Evolutionary conservation across 2,888 invertebrate genomes (phyloP).

Genomic region (Drosophila antonietae): DNA sequence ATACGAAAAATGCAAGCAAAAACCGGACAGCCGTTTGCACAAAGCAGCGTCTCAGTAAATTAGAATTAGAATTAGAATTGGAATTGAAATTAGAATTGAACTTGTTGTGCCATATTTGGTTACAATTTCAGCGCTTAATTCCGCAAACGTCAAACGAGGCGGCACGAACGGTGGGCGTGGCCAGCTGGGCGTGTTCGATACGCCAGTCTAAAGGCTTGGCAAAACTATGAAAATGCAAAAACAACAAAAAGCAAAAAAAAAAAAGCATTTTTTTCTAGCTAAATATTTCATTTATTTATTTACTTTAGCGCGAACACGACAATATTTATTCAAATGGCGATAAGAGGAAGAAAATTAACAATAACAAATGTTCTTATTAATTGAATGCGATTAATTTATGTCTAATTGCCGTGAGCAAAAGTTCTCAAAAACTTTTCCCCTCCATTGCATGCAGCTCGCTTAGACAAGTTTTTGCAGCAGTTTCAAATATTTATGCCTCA

Average conservation of each 20-base stretch:
- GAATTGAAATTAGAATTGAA: slow-evolving; percentile 73
- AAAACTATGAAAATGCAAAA: slow-evolving; percentile 25
- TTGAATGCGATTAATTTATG: slow-evolving; percentile 65
- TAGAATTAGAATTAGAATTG: slow-evolving; percentile 58
- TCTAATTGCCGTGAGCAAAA: slow-evolving; percentile 58
- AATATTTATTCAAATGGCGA: slow-evolving; percentile 64
- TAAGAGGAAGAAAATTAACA: slow-evolving; percentile 17
- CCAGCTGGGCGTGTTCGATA: slow-evolving; percentile 30
- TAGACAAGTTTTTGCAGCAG: slow-evolving; percentile 18
- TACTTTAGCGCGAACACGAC: slow-evolving; percentile 48
- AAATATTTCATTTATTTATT: slow-evolving; percentile 75
- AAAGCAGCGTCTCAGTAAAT: slow-evolving; percentile 59
- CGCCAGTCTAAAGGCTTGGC: slow-evolving; percentile 63
- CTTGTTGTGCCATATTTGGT: slow-evolving; percentile 77
- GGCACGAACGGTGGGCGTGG: slow-evolving; percentile 1
- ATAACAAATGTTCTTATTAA: slow-evolving; percentile 58
- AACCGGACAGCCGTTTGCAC: slow-evolving; percentile 45
- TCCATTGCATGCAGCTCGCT: not conserved
- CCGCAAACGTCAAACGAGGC: slow-evolving; percentile 76
- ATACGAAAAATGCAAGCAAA: slow-evolving; percentile 71
- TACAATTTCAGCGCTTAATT: slow-evolving; percentile 79
- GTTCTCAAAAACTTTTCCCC: slow-evolving; percentile 6
- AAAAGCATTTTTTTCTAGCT: slow-evolving; percentile 51
- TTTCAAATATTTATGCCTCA: slow-evolving; percentile 22
- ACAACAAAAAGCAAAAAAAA: not conserved